These are phyloP conservation scores for Cyclura pinguis DNA, from an alignment of 2,797 vertebrate species.

Conservation along the genomic window DNA sequence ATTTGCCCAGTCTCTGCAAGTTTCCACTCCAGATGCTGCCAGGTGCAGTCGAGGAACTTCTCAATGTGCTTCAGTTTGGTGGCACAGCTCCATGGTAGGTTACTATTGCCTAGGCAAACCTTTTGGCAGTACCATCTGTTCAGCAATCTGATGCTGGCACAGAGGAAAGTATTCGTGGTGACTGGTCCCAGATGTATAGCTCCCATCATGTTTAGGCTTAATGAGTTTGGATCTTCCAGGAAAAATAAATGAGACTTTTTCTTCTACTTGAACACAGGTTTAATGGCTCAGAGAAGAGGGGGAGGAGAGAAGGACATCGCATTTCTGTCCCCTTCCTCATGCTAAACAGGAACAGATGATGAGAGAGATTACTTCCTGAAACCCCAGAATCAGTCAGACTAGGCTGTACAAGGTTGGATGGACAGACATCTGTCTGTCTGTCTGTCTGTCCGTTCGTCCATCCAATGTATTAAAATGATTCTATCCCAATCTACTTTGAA, in stretches of 20 bases:
- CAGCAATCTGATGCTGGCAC: background rate
- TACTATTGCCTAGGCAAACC: background rate
- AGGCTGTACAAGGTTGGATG: too few species aligned
- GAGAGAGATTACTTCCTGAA: too few species aligned
- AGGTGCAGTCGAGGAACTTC: background rate
- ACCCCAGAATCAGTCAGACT: too few species aligned
- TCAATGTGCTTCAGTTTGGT: background rate
- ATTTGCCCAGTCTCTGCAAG: background rate
- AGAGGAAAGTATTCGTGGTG: background rate
- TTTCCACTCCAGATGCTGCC: background rate
- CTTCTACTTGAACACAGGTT: background rate
- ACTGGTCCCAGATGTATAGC: background rate
- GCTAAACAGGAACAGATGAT: too few species aligned
- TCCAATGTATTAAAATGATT: too few species aligned
- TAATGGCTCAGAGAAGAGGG: background rate
- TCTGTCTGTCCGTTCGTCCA: too few species aligned
- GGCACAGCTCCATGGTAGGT: background rate
- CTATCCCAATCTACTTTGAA: too few species aligned
- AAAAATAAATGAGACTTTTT: background rate
- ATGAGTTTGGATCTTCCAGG: background rate
- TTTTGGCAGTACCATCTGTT: background rate
- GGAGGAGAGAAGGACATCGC: background rate
- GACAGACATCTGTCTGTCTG: too few species aligned
- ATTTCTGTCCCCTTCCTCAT: too few species aligned
- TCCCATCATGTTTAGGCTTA: background rate